Percentiles rank a stretch among this genome's conserved stretches.
These are phyloP conservation scores for Acanthurus tractus DNA, from an alignment of 2,797 vertebrate genomes.

Conservation along the genomic window DNA sequence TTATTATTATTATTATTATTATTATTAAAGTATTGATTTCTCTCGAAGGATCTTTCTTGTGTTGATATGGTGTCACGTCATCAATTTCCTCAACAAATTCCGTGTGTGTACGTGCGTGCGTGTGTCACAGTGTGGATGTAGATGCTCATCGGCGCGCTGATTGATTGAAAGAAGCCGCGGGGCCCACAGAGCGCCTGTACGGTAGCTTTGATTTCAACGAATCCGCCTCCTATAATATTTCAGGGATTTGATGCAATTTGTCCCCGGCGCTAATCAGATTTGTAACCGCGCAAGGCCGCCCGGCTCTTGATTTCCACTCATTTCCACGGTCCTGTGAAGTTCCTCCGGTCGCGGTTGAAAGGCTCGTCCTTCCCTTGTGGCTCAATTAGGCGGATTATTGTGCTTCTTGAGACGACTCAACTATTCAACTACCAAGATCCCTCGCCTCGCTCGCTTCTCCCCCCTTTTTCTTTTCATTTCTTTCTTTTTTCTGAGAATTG, in stretches of 20 bases:
- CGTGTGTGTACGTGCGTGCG: constrained; percentile 4
- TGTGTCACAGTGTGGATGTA: constrained; percentile 31
- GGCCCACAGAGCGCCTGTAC: constrained; percentile 63
- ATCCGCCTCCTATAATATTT: constrained; percentile 74
- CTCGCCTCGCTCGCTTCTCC: constrained; percentile 57
- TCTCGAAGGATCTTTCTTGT: neutral
- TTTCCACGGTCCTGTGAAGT: constrained; percentile 81
- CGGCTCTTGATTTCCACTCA: constrained; percentile 73
- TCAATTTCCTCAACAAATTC: constrained; percentile 23
- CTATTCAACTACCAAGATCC: constrained; percentile 83
- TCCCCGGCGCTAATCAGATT: constrained; percentile 86
- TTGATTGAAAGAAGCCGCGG: constrained; percentile 64
- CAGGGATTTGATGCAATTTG: constrained; percentile 85
- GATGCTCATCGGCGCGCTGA: constrained; percentile 56
- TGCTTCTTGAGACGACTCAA: constrained; percentile 90
- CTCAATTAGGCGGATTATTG: constrained; percentile 99
- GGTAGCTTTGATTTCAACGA: constrained; percentile 80
- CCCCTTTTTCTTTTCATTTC: constrained; percentile 1
- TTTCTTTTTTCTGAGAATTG: constrained; percentile 30
- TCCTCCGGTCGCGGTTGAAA: constrained; percentile 85
- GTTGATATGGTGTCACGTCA: constrained; percentile 14
- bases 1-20: constrained; percentile 19
- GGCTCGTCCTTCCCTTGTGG: constrained; percentile 89
- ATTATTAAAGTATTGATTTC: neutral
- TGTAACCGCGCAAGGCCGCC: constrained; percentile 73